These are phyloP conservation scores for Girardinichthys multiradiatus DNA, from an alignment of 2,113 vertebrate species.

Conservation along the genomic window DNA sequence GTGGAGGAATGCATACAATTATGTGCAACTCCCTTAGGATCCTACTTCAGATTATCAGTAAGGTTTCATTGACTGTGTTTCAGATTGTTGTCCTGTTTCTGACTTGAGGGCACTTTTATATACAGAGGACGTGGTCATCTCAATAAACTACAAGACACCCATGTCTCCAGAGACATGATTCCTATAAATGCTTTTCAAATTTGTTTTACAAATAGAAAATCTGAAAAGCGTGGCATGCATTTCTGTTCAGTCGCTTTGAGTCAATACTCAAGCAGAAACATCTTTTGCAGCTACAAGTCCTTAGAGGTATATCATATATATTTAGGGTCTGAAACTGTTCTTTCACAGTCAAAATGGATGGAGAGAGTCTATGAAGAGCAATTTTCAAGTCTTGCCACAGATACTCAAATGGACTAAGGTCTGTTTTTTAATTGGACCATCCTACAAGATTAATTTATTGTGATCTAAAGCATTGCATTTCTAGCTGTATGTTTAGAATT, in stretches of 20 bases:
- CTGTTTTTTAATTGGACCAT: background rate
- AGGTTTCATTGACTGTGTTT: background rate
- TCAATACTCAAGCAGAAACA: too few relatives aligned
- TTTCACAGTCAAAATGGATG: background rate
- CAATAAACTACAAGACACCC: background rate
- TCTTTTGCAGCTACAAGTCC: too few relatives aligned
- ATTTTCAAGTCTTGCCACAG: background rate
- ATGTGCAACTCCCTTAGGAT: background rate
- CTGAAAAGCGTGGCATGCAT: background rate
- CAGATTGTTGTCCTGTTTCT: background rate
- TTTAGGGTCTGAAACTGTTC: background rate
- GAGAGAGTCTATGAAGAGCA: background rate
- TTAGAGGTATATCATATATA: too few relatives aligned
- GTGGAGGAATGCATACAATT: background rate
- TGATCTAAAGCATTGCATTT: background rate
- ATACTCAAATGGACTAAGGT: background rate
- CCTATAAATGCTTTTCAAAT: too few relatives aligned
- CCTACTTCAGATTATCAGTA: background rate
- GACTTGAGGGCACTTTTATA: background rate
- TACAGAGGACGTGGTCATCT: background rate
- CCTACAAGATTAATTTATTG: background rate
- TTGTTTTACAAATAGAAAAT: background rate
- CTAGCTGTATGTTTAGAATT: background rate
- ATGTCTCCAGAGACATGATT: background rate
- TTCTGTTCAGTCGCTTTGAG: background rate